Conservation (phyloP, 2,888 invertebrate species). For the Bellardia pandia region DNA sequence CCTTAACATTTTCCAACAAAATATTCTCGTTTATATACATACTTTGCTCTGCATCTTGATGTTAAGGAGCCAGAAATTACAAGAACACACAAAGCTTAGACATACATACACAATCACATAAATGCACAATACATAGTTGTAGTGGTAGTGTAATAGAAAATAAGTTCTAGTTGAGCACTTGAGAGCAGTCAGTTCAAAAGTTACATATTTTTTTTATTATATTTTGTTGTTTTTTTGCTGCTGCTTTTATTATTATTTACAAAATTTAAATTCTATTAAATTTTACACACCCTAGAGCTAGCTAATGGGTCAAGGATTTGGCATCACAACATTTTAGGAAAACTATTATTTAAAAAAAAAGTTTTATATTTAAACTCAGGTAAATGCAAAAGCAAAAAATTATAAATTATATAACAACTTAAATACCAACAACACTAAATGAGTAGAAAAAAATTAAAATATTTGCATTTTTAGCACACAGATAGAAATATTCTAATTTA, state of each 20-base stretch:
- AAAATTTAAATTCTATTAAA: constrained; percentile 56
- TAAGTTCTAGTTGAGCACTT: constrained; percentile 22
- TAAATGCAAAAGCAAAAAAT: constrained; percentile 41
- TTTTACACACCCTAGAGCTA: constrained; percentile 59
- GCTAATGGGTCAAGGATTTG: constrained; percentile 72
- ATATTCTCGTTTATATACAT: constrained; percentile 36
- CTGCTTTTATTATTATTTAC: constrained; percentile 16
- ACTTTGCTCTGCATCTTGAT: constrained; percentile 28
- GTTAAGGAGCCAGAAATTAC: constrained; percentile 34
- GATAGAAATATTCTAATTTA: background rate
- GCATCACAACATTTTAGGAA: constrained; percentile 37
- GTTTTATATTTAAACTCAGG: constrained; percentile 37
- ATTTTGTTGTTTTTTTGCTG: background rate
- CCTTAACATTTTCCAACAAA: constrained; percentile 9
- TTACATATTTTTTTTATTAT: constrained; percentile 32
- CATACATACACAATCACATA: background rate
- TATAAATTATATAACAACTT: background rate
- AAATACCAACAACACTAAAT: constrained; percentile 13
- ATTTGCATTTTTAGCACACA: background rate
- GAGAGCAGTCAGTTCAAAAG: constrained; percentile 13
- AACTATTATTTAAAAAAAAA: constrained; percentile 39
- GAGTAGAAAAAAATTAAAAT: background rate
- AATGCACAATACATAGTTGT: background rate
- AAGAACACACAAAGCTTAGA: background rate
- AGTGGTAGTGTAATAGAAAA: background rate